Evolutionary conservation across 1,140 invertebrate species (phyloP), one percentile per base, ranked within the genome.

Genomic region (Liolophura sinensis): DNA sequence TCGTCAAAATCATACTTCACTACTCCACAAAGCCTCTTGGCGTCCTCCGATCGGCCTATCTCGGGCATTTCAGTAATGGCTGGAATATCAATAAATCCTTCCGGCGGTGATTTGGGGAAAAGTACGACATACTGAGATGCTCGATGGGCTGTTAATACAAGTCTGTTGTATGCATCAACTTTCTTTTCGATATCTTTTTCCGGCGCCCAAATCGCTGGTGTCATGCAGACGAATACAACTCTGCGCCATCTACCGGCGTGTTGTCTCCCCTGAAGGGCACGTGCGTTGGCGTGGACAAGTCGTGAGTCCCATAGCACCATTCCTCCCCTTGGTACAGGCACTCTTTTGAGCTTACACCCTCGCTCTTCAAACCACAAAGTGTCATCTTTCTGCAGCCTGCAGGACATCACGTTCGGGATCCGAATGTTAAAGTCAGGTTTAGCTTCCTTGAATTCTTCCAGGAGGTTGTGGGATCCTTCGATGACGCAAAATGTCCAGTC

Each of bases 1-100:
- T 77, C 76, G 1, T 67, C 46, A 59, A 73, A 74, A 57, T 70
- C 67, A 48, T 75, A 75, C 16, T 24, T 50, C 46, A 68, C 61
- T 1, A 62, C 65, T 50, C 72, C 76, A 52, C 60, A 65, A 20
- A 77, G 40, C 12, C 59, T 59, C 64, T 62, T 71, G 12, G 70
- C 73, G 52, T 70, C 69, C 9, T 52, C 31, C 15, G 68, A 67
- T 56, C 68, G 68, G 0, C 67, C 71, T 12, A 67, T 67, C n/a
- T 65, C 62, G 4, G 70, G 70, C 4, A 69, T 61, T 22, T 64
- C 63, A 15, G 56, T 24, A 6, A 70, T 59, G 14, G 61, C 54
- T 18, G 51, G 49, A 50, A 24, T 55, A 5, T 40, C 9, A 40
- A 40, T 40, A 40, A 5, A 40, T 3, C 31, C 31, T 40, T 40